A percentile compares a stretch with the other conserved stretches of the same genome.
These are phyloP conservation scores for Adrianichthys oophorus DNA, from an alignment of 2,797 vertebrate genomes.

Conservation along the genomic window DNA sequence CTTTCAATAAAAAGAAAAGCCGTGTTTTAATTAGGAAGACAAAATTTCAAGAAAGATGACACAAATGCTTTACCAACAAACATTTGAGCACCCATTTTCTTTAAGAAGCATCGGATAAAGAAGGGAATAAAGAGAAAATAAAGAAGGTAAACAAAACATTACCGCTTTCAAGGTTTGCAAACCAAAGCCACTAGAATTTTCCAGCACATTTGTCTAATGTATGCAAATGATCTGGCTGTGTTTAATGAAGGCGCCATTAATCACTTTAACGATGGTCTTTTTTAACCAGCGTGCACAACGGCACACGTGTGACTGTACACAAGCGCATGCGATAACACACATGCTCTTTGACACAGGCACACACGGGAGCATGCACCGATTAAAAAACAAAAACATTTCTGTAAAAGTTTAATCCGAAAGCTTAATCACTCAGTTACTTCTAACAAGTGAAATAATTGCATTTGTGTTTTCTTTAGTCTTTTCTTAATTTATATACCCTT, in stretches of 20 bases:
- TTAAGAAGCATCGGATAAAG: constrained; percentile 10
- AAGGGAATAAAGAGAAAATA: constrained; percentile 5
- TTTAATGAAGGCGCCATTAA: constrained; percentile 84
- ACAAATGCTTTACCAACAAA: too few relatives aligned
- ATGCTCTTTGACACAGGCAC: constrained; percentile 1
- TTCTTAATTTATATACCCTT: background rate
- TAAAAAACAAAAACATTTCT: constrained; percentile 18
- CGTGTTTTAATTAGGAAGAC: constrained; percentile 10
- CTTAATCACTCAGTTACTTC: constrained; percentile 5
- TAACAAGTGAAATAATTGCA: constrained; percentile 8
- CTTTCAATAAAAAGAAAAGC: background rate
- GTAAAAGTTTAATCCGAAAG: constrained; percentile 5
- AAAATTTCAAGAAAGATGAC: background rate
- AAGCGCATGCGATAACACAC: constrained; percentile 15
- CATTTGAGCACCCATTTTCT: constrained; percentile 17
- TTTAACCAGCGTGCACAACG: constrained; percentile 69
- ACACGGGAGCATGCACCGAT: constrained; percentile 31
- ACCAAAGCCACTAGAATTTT: constrained; percentile 64
- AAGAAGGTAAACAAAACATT: constrained; percentile 18
- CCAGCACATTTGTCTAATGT: constrained; percentile 79
- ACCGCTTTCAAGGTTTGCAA: constrained; percentile 51
- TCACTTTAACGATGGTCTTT: constrained; percentile 81
- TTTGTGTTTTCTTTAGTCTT: background rate
- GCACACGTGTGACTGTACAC: constrained; percentile 19
- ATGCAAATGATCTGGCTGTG: constrained; percentile 82